Evolutionary conservation across 2,113 vertebrate genomes (phyloP).

Genomic region (Sturnus vulgaris): DNA sequence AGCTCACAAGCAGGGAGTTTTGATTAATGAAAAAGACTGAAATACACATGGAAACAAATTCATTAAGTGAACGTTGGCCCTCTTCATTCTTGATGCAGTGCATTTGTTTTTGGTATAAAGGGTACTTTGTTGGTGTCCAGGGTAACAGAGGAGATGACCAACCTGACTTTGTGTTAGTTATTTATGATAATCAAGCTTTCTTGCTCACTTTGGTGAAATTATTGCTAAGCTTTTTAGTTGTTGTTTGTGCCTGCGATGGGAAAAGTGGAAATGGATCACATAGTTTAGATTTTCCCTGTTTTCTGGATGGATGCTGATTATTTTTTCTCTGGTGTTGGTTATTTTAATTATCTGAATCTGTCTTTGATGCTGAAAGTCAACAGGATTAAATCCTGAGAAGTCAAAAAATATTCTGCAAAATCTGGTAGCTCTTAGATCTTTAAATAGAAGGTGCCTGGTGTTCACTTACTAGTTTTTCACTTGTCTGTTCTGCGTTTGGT

Average conservation of each 20-base stretch:
- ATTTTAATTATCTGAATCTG: not conserved
- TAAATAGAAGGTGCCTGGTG: not conserved
- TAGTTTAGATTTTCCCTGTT: not conserved
- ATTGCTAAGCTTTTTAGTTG: not conserved
- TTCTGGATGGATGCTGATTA: not conserved
- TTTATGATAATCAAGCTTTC: not conserved
- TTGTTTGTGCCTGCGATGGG: not conserved
- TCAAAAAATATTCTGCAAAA: not conserved
- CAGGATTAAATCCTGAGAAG: not conserved
- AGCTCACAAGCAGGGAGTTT: not conserved
- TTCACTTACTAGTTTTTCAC: not conserved
- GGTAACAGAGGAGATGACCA: not conserved
- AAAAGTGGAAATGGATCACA: not conserved
- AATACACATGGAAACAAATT: not conserved
- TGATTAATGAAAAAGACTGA: not conserved
- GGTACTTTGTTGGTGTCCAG: not conserved
- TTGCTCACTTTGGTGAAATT: not conserved
- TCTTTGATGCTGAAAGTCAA: not conserved
- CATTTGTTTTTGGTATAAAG: not conserved
- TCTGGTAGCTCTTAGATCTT: not conserved
- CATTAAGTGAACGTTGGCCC: accelerated
- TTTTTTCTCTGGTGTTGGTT: not conserved
- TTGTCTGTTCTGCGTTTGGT: not conserved
- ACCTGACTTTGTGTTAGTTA: not conserved
- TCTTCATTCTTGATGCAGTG: not conserved